phyloP scores from a whole-genome alignment of 2,113 vertebrate species.

The Oxyruncus cristatus region DNA sequence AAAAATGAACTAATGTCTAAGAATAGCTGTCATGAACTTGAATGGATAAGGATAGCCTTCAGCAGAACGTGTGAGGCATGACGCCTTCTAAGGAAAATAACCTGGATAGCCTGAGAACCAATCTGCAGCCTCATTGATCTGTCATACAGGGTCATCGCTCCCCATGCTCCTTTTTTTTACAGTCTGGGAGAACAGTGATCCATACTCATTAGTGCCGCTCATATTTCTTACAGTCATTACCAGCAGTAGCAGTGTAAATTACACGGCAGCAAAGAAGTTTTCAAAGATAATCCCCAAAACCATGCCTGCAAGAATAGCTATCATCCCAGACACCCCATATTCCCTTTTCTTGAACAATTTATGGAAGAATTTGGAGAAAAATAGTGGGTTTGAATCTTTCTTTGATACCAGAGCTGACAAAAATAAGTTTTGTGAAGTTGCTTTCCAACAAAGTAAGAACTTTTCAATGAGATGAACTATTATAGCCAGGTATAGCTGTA shows the following conservation, averaged over 20 bases:
- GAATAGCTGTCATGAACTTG: neutral
- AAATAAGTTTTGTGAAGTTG: neutral
- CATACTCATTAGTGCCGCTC: neutral
- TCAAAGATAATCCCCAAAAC: neutral
- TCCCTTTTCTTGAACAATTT: neutral
- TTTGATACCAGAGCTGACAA: neutral
- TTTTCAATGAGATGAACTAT: neutral
- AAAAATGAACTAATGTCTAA: slow-evolving; percentile 24
- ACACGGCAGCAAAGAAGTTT: neutral
- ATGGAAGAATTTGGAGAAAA: neutral
- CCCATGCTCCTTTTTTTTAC: neutral
- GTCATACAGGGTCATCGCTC: neutral
- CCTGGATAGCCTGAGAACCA: neutral
- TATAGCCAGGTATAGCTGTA: neutral
- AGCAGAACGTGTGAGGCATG: slow-evolving; percentile 1
- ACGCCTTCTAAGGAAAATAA: slow-evolving; percentile 9
- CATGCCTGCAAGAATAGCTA: neutral
- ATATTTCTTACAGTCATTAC: neutral
- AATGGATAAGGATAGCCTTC: slow-evolving; percentile 14
- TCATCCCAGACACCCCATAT: neutral
- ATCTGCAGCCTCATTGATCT: slow-evolving; percentile 6
- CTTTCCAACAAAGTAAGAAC: neutral
- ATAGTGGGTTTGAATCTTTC: neutral
- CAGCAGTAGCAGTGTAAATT: neutral
- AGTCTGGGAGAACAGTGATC: neutral